A percentile compares a stretch with the other conserved stretches of the same genome.
Evolutionary conservation across 2,888 invertebrate species (phyloP).

Genomic region (Altica lythri): DNA sequence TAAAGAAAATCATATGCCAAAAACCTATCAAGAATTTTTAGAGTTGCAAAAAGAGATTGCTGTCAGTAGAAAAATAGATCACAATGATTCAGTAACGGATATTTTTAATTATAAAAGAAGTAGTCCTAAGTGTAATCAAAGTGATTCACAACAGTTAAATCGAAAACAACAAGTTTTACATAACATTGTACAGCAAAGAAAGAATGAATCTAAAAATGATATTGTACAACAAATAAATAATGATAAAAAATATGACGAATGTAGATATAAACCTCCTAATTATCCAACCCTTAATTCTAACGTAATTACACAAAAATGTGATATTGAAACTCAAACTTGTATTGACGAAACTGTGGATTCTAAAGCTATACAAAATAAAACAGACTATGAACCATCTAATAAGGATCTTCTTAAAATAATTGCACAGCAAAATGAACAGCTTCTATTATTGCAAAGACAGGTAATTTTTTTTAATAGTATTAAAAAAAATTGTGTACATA

Average conservation of each 20-base stretch:
- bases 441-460: slow-evolving; percentile 67
- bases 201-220: too few species aligned
- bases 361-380: slow-evolving; percentile 26
- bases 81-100: slow-evolving; percentile 43
- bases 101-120: slow-evolving; percentile 45
- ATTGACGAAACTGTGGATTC: slow-evolving; percentile 8
- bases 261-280: neutral
- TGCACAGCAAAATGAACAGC: slow-evolving; percentile 65
- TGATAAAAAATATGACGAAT: neutral
- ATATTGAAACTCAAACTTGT: slow-evolving; percentile 33
- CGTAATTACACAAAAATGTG: slow-evolving; percentile 29
- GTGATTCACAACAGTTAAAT: neutral
- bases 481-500: neutral
- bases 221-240: neutral
- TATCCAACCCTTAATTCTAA: neutral
- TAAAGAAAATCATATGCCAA: slow-evolving; percentile 37
- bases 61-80: slow-evolving; percentile 23
- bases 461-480: neutral
- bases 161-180: neutral
- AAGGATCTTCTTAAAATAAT: slow-evolving; percentile 68
- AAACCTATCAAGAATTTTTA: slow-evolving; percentile 43
- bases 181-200: neutral
- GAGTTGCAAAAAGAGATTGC: slow-evolving; percentile 33
- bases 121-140: too few species aligned
- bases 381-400: slow-evolving; percentile 61